Evolutionary conservation across 2,888 invertebrate species (phyloP).

Genomic region (Melinaea marsaeus): DNA sequence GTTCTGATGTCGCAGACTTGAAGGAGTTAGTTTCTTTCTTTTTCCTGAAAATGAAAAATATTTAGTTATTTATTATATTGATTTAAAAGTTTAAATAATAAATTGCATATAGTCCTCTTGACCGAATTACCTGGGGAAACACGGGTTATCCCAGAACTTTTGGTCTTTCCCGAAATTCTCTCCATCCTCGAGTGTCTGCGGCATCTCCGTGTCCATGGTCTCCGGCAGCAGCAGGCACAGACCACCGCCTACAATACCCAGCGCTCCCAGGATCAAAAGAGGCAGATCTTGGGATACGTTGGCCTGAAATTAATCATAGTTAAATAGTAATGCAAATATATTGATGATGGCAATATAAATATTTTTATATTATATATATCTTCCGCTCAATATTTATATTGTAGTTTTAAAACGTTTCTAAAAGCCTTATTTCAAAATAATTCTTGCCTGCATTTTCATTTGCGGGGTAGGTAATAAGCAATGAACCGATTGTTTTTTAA

Average conservation of each 20-base stretch:
- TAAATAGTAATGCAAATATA: not conserved
- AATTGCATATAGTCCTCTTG: not conserved
- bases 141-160: constrained; percentile 89
- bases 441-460: too few relatives aligned
- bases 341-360: too few relatives aligned
- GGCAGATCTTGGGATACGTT: constrained; percentile 85
- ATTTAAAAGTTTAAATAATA: too few relatives aligned
- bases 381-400: too few relatives aligned
- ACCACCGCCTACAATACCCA: constrained; percentile 86
- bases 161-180: constrained; percentile 90
- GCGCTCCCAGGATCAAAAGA: constrained; percentile 85
- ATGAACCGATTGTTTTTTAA: too few relatives aligned
- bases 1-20: constrained; percentile 42
- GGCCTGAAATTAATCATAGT: constrained; percentile 64
- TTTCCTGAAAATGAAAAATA: constrained; percentile 41
- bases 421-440: too few relatives aligned
- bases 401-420: too few relatives aligned
- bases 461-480: too few relatives aligned
- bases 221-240: constrained; percentile 90
- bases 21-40: constrained; percentile 47
- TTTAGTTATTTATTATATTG: not conserved
- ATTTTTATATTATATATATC: too few relatives aligned
- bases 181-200: constrained; percentile 91
- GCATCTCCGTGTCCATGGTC: constrained; percentile 90
- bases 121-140: constrained; percentile 78